Percentiles rank a stretch among this genome's conserved stretches.
phyloP scores from a whole-genome alignment of 2,113 vertebrate genomes.

The Nesogale talazaci region DNA sequence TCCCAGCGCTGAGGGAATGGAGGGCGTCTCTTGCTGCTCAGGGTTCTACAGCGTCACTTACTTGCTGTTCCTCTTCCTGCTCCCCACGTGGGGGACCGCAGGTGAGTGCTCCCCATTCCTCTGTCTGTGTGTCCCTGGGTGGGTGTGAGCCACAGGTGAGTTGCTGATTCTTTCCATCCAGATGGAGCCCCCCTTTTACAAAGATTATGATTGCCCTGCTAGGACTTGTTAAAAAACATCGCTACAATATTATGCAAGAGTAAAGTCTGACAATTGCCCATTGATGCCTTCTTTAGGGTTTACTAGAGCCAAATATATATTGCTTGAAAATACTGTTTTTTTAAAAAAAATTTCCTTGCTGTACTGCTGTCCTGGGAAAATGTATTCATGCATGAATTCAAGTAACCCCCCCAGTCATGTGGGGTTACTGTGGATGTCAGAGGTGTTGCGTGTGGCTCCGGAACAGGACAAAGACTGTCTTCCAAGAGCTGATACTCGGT shows the following conservation, averaged over 20 bases:
- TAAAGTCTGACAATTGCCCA: neutral
- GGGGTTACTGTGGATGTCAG: neutral
- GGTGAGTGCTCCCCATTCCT: neutral
- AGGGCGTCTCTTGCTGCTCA: fast-evolving
- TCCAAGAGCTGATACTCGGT: no score
- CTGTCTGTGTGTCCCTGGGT: no score
- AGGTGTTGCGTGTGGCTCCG: no score
- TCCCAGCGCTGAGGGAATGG: neutral
- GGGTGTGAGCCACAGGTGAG: no score
- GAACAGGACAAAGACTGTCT: no score
- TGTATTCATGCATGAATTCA: neutral
- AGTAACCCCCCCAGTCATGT: neutral
- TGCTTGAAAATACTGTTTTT: no score
- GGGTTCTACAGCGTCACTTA: neutral
- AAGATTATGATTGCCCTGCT: neutral
- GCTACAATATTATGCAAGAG: neutral
- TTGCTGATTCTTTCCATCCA: neutral
- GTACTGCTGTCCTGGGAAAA: no score
- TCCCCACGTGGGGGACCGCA: fast-evolving
- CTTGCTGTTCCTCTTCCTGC: neutral
- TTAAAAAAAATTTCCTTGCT: neutral
- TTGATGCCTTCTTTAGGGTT: no score
- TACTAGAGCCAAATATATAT: no score
- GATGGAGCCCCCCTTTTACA: neutral
- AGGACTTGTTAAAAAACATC: neutral